These are phyloP conservation scores for Galendromus occidentalis DNA, from an alignment of 1,140 invertebrate species.

Conservation along the genomic window DNA sequence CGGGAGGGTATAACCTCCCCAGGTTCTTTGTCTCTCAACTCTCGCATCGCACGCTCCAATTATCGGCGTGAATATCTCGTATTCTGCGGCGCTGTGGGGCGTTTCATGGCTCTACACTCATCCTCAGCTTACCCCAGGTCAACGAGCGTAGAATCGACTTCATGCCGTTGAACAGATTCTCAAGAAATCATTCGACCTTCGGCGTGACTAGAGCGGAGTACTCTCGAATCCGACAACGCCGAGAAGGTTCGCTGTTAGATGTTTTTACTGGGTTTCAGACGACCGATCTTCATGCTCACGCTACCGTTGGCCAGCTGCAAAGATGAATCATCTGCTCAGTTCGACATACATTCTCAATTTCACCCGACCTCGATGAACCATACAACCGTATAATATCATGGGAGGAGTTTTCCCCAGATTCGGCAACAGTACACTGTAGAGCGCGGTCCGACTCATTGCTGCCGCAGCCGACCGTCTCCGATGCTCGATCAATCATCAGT, in stretches of 20 bases:
- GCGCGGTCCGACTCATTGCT: background rate
- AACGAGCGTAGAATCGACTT: too few species aligned
- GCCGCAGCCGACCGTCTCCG: background rate
- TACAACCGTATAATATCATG: background rate
- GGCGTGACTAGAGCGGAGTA: too few species aligned
- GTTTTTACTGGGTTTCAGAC: slow-evolving; percentile 40
- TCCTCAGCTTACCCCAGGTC: too few species aligned
- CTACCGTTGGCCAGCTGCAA: slow-evolving; percentile 44
- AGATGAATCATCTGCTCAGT: background rate
- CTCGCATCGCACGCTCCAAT: too few species aligned
- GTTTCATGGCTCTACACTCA: too few species aligned
- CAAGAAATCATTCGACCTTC: too few species aligned
- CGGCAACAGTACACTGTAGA: background rate
- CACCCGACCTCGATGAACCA: background rate
- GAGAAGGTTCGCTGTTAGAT: slow-evolving; percentile 8
- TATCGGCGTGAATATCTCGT: too few species aligned
- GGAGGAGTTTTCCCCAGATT: too few species aligned
- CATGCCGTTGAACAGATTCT: too few species aligned
- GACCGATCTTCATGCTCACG: slow-evolving; percentile 52
- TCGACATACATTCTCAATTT: background rate
- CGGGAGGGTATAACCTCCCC: too few species aligned
- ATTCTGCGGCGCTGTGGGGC: too few species aligned
- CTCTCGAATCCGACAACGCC: background rate
- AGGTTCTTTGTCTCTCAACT: too few species aligned
- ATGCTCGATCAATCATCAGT: background rate